Conservation (phyloP, 2,113 vertebrate genomes). For the Amblyornis subalaris region DNA sequence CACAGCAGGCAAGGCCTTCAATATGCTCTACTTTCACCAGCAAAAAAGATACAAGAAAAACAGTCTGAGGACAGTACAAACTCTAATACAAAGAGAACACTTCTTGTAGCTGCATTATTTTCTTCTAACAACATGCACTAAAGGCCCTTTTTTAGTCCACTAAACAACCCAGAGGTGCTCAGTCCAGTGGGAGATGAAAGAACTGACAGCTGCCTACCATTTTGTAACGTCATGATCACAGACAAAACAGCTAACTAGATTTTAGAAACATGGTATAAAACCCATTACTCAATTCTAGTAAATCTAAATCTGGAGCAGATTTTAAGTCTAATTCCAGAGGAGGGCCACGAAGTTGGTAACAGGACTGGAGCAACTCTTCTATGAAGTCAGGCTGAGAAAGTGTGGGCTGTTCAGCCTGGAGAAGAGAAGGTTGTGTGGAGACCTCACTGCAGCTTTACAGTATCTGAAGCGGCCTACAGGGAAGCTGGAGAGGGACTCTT, state of each 20-base stretch:
- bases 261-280: neutral
- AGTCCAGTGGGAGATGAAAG: neutral
- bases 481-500: neutral
- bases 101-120: neutral
- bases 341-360: neutral
- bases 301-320: neutral
- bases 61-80: neutral
- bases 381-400: neutral
- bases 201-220: neutral
- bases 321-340: neutral
- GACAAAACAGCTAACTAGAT: neutral
- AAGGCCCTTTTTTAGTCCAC: neutral
- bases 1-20: neutral
- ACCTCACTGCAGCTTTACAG: neutral
- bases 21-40: neutral
- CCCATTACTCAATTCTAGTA: neutral
- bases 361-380: neutral
- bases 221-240: neutral
- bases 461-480: no score
- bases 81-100: neutral
- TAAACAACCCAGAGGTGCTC: neutral
- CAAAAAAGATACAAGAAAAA: neutral
- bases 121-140: neutral
- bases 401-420: neutral
- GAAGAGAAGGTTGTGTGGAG: neutral